Conservation (phyloP, 2,888 invertebrate species). For the Philereme vetulata region DNA sequence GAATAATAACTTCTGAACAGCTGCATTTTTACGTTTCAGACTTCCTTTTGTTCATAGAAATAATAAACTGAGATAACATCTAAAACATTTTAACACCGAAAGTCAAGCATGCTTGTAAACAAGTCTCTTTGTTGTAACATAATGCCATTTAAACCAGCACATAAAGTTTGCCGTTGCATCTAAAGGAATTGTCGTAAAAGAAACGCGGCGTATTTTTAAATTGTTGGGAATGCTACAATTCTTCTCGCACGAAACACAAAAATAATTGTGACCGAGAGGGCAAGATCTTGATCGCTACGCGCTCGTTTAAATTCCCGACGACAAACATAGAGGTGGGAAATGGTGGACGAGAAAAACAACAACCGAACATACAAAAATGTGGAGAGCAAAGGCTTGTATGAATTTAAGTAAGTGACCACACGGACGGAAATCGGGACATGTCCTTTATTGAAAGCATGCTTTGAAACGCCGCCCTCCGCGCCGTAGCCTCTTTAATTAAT, state of each 20-base stretch:
- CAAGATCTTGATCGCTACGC: slow-evolving; percentile 61
- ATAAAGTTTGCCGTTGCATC: slow-evolving; percentile 42
- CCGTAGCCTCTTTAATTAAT: slow-evolving; percentile 69
- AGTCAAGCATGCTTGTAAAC: slow-evolving; percentile 20
- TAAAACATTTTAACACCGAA: slow-evolving; percentile 16
- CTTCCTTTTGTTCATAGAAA: slow-evolving; percentile 14
- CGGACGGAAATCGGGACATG: slow-evolving; percentile 65
- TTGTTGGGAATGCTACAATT: slow-evolving; percentile 52
- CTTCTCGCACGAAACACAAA: slow-evolving; percentile 56
- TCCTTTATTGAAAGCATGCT: slow-evolving; percentile 69
- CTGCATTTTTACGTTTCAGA: slow-evolving; percentile 29
- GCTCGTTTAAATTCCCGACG: slow-evolving; percentile 74
- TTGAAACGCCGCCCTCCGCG: slow-evolving; percentile 60
- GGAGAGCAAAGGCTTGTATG: slow-evolving; percentile 76
- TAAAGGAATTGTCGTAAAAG: slow-evolving; percentile 39
- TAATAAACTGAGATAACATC: slow-evolving; percentile 18
- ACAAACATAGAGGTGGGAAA: slow-evolving; percentile 70
- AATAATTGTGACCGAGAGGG: slow-evolving; percentile 48
- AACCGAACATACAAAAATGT: slow-evolving; percentile 66
- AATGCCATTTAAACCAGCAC: slow-evolving; percentile 47
- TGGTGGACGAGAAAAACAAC: slow-evolving; percentile 66
- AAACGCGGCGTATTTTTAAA: slow-evolving; percentile 50
- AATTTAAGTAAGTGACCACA: slow-evolving; percentile 68
- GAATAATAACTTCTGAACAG: slow-evolving; percentile 36
- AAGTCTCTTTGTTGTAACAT: slow-evolving; percentile 27